Evolutionary conservation across 1,140 invertebrate species (phyloP).

Genomic region (Habropoda laboriosa): DNA sequence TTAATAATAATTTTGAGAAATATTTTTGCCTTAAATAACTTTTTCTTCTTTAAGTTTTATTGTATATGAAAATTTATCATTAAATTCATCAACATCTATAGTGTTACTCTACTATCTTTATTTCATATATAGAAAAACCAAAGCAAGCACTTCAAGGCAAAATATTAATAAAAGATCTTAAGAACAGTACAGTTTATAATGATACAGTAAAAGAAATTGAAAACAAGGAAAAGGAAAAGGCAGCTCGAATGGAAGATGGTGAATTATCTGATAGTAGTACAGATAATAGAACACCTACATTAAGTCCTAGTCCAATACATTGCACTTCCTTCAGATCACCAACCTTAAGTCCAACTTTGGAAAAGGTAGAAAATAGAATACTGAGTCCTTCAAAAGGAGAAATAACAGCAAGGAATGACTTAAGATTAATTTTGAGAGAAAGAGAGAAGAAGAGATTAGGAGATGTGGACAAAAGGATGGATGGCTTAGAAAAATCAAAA

Average conservation of each 20-base stretch:
- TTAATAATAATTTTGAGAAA: conserved; percentile 5
- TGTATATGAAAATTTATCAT: conserved; percentile 33
- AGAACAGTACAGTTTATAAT: conserved; percentile 86
- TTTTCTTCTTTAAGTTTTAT: neutral
- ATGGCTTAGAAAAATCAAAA: conserved; percentile 71
- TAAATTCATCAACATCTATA: conserved; percentile 31
- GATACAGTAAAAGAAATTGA: conserved; percentile 86
- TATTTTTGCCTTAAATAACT: neutral
- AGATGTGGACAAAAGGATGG: conserved; percentile 80
- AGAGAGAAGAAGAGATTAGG: conserved; percentile 81
- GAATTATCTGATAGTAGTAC: conserved; percentile 84
- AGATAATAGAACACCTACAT: conserved; percentile 79
- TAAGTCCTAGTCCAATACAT: conserved; percentile 73
- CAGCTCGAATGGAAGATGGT: conserved; percentile 85
- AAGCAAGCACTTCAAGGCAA: conserved; percentile 75
- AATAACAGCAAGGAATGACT: conserved; percentile 78
- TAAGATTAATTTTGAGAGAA: conserved; percentile 78
- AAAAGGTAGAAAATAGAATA: conserved; percentile 52
- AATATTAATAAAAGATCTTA: conserved; percentile 86
- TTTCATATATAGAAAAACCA: conserved; percentile 71
- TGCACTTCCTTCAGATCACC: conserved; percentile 50
- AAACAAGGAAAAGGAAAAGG: conserved; percentile 84
- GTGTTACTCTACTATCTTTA: conserved; percentile 33
- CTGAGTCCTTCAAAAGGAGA: conserved; percentile 32
- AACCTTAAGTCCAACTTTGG: conserved; percentile 55